Evolutionary conservation across 2,888 invertebrate species (phyloP), one percentile per base, ranked within the genome.

Genomic region (Drosophila multiciliata): DNA sequence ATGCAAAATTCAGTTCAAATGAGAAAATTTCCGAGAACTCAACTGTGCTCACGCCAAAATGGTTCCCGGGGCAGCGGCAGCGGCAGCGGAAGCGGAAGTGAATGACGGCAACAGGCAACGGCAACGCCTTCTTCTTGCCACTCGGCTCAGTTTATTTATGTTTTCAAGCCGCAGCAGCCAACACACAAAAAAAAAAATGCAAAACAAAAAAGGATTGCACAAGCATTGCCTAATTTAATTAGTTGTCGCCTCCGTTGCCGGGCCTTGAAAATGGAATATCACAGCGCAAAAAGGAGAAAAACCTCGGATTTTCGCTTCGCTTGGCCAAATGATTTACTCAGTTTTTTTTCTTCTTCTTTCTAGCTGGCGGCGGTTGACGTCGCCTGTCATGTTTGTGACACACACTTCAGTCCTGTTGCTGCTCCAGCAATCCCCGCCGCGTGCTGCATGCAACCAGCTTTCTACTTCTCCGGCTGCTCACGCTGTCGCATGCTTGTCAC

Each of bases 1-100:
- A 87, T 87, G 90, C 90, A 89, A 89, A 88, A 88, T 86, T 87
- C 88, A 86, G 83, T 75, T 75, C 70, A 80, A 89, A 86, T 87
- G 89, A 76, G 87, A 82, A 75, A 76, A 76, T 72, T 77, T 73
- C 48, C 75, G 69, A 68, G 40, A 78, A 57, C 53, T 73, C 73
- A 70, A 69, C 77, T 75, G 81, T 73, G 77, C 82, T 85, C 77
- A 81, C 82, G 90, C 84, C 88, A 81, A 86, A 90, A 88, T 89
- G 89, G 88, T 89, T 87, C 85, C 89, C 86, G 29, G 29, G 86
- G 78, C 75, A 85, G 42, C 85, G 87, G 85, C 87, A 80, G 83
- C 26, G 86, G 78, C 75, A 85, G 42, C 85, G 85, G 83, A 87
- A 89, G 86, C 80, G 87, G 85, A 87, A 83, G 83, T 71, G 82